Evolutionary conservation across 2,888 invertebrate genomes (phyloP), one percentile per base, ranked within the genome.

Genomic region (Chrysomela aeneicollis): DNA sequence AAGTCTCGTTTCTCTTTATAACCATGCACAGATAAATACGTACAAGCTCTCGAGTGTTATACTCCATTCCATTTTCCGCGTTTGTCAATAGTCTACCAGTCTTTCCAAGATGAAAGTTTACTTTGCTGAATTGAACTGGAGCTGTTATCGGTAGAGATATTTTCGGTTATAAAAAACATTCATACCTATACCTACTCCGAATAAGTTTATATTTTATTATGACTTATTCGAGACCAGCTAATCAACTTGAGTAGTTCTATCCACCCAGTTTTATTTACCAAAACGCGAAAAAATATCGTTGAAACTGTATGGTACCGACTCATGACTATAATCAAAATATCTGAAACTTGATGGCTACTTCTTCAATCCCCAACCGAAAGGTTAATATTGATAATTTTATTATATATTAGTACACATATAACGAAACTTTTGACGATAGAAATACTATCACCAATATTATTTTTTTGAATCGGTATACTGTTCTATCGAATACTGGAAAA

Each of bases 111-210:
- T 64, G 63, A 66, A 68, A 67, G 74, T 76, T 74, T 76, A 74
- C 74, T 76, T 74, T 76, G 72, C 72, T 71, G 74, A 76, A 76
- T 76, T 76, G 76, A 72, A 76, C 73, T 69, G 64, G 60, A 59
- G 55, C 49, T 54, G 47, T 37, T 30, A 37, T 18, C 51, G 61
- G 53, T 54, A 26, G 54, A 65, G 61, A 65, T 65, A 65, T 65
- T 65, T 61, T 62, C 30, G 62, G 65, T 53, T 65, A 46, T 65
- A 66, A 66, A 62, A 62, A 55, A 42, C 15, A 15, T 4, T 59
- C 54, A 42, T 54, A 59, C 47, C 50, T 49, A 15, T 4, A 61
- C 54, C 49, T 54, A 59, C 47, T 37, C 37, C 49, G 26, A 19
- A 60, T 22, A 35, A 52, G 57, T 52, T 61, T 52, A 64, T 51